phyloP scores from a whole-genome alignment of 2,113 vertebrate species.

The Atherinomorus stipes region DNA sequence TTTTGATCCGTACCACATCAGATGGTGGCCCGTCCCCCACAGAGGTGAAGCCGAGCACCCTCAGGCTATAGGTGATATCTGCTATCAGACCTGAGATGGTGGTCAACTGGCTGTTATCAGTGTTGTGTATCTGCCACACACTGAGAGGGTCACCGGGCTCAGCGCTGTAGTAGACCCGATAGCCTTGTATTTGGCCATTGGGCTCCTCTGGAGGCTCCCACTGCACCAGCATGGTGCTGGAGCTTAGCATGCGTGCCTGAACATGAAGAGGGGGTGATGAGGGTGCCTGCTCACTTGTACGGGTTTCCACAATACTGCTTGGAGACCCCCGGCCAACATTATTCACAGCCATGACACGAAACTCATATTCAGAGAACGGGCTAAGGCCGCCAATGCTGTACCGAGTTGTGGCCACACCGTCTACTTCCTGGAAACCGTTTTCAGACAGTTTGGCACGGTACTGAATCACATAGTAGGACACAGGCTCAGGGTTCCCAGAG shows the following conservation, averaged over 20 bases:
- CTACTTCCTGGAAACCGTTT: slow-evolving; percentile 93
- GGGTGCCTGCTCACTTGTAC: slow-evolving; percentile 94
- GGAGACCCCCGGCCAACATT: slow-evolving; percentile 93
- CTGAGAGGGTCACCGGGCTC: slow-evolving; percentile 85
- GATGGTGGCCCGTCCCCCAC: slow-evolving; percentile 95
- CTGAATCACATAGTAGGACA: slow-evolving; percentile 96
- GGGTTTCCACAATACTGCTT: slow-evolving; percentile 87
- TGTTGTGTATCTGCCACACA: slow-evolving; percentile 94
- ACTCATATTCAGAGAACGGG: slow-evolving; percentile 95
- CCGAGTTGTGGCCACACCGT: slow-evolving; percentile 97
- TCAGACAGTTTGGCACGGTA: slow-evolving; percentile 86
- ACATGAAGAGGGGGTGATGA: slow-evolving; percentile 93
- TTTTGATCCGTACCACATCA: slow-evolving; percentile 93
- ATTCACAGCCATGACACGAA: slow-evolving; percentile 93
- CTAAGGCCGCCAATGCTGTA: slow-evolving; percentile 98
- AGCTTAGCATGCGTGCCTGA: slow-evolving; percentile 92
- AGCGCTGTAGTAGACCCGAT: slow-evolving; percentile 91
- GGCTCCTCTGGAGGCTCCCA: slow-evolving; percentile 97
- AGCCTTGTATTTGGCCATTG: slow-evolving; percentile 93
- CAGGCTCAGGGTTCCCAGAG: slow-evolving; percentile 93
- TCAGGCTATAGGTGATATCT: slow-evolving; percentile 92
- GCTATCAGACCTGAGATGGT: slow-evolving; percentile 91
- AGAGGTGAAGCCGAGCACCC: slow-evolving; percentile 92
- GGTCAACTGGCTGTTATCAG: slow-evolving; percentile 89
- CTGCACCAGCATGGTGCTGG: slow-evolving; percentile 95